A percentile compares a stretch with the other conserved stretches of the same genome.
phyloP scores from a whole-genome alignment of 2,888 invertebrate genomes.

The Odontomyia ornata region DNA sequence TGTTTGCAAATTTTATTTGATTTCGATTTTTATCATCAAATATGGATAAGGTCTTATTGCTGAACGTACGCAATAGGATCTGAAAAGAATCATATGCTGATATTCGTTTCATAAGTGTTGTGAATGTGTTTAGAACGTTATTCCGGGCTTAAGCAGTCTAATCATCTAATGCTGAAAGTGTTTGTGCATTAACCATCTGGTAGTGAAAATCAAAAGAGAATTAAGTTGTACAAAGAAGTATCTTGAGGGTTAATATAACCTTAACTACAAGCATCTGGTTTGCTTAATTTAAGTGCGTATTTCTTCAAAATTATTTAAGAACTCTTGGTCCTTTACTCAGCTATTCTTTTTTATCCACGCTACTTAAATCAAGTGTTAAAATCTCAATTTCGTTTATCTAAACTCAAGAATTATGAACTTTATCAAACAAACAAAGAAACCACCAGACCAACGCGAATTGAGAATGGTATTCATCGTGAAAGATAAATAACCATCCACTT shows the following conservation, averaged over 20 bases:
- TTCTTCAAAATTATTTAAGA: neutral
- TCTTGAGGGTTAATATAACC: no score
- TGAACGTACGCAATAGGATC: no score
- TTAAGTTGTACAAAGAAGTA: no score
- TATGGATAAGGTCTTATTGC: no score
- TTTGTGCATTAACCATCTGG: conserved; percentile 34
- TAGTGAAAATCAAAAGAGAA: neutral
- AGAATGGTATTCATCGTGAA: neutral
- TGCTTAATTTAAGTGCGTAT: neutral
- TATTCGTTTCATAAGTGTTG: conserved; percentile 40
- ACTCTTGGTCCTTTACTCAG: neutral
- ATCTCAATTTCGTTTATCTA: neutral
- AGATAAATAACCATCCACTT: conserved; percentile 36
- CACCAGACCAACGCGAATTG: neutral
- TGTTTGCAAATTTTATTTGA: neutral
- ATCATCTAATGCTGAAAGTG: conserved; percentile 17
- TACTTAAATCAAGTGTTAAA: neutral
- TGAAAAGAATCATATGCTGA: neutral
- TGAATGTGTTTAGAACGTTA: neutral
- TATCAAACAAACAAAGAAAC: neutral
- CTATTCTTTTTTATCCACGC: neutral
- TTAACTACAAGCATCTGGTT: no score
- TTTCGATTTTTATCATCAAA: no score
- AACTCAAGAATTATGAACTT: neutral
- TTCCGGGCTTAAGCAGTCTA: neutral